A percentile compares a stretch with the other conserved stretches of the same genome.
These are phyloP conservation scores for Laodelphax striatellus DNA, from an alignment of 1,140 invertebrate genomes.

Conservation along the genomic window DNA sequence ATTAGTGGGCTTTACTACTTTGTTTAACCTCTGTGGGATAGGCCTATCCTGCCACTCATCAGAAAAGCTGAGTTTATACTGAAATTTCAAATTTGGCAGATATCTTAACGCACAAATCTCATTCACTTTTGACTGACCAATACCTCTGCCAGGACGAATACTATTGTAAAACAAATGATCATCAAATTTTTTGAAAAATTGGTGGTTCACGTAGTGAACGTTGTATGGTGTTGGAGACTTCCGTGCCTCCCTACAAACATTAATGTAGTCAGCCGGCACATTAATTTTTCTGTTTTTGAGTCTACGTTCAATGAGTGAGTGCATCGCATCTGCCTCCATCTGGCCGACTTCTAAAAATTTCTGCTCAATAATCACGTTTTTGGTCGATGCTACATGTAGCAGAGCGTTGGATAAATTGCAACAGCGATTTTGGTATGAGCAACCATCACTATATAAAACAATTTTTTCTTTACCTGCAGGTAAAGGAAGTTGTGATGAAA, in stretches of 20 bases:
- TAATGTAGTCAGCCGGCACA: slow-evolving; percentile 16
- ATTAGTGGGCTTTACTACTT: no score
- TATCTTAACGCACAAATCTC: slow-evolving; percentile 18
- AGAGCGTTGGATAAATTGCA: slow-evolving; percentile 27
- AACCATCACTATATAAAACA: slow-evolving; percentile 28
- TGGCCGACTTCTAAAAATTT: slow-evolving; percentile 32
- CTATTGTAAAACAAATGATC: background rate
- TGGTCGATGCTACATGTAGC: slow-evolving; percentile 19
- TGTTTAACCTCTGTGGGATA: slow-evolving; percentile 5
- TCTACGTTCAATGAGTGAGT: slow-evolving; percentile 21
- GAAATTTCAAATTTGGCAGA: slow-evolving; percentile 10
- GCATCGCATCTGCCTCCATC: slow-evolving; percentile 32
- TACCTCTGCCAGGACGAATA: slow-evolving; percentile 11
- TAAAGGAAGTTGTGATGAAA: slow-evolving; percentile 2
- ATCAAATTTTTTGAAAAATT: slow-evolving; percentile 13
- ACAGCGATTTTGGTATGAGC: slow-evolving; percentile 28
- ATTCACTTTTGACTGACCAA: slow-evolving; percentile 7
- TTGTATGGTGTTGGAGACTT: slow-evolving; percentile 4
- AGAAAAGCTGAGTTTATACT: slow-evolving; percentile 14
- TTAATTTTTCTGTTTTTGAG: slow-evolving; percentile 10
- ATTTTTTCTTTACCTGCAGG: slow-evolving; percentile 11
- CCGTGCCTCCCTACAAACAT: slow-evolving; percentile 1
- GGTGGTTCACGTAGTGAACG: slow-evolving; percentile 8
- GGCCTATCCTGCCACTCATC: slow-evolving; percentile 6
- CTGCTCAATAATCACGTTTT: slow-evolving; percentile 26